Evolutionary conservation across 2,113 vertebrate genomes (phyloP).

Genomic region (Heliornis fulica): DNA sequence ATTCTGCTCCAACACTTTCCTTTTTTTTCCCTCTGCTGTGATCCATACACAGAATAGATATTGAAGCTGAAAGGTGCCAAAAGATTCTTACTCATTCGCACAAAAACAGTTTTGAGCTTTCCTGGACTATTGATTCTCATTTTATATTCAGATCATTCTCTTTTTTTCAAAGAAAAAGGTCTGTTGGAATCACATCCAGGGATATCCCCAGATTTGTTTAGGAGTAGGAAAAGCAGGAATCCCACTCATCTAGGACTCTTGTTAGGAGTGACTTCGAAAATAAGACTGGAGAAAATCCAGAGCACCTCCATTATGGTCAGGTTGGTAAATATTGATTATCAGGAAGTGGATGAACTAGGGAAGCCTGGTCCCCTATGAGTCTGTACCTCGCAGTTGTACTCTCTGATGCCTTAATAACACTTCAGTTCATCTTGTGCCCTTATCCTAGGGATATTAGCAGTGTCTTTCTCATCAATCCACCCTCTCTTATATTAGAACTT

Average conservation of each 20-base stretch:
- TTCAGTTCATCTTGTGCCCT: neutral
- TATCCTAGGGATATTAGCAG: constrained; percentile 3
- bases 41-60: neutral
- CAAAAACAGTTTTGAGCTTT: neutral
- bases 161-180: neutral
- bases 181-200: neutral
- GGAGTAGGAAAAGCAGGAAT: neutral
- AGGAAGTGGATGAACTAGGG: neutral
- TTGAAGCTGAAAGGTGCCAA: constrained; percentile 2
- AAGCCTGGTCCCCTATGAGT: neutral
- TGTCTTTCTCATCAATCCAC: neutral
- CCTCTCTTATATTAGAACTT: constrained; percentile 14
- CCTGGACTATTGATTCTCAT: neutral
- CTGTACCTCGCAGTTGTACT: neutral
- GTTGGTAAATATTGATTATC: neutral
- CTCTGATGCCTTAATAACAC: neutral
- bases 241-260: neutral
- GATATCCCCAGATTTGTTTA: neutral
- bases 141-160: neutral
- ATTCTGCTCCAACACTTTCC: neutral
- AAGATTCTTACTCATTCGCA: neutral
- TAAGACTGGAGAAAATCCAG: neutral
- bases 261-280: neutral
- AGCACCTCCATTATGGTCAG: neutral
- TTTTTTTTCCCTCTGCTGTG: neutral